These are phyloP conservation scores for Squalus acanthias DNA, from an alignment of 2,797 vertebrate genomes.

Conservation along the genomic window DNA sequence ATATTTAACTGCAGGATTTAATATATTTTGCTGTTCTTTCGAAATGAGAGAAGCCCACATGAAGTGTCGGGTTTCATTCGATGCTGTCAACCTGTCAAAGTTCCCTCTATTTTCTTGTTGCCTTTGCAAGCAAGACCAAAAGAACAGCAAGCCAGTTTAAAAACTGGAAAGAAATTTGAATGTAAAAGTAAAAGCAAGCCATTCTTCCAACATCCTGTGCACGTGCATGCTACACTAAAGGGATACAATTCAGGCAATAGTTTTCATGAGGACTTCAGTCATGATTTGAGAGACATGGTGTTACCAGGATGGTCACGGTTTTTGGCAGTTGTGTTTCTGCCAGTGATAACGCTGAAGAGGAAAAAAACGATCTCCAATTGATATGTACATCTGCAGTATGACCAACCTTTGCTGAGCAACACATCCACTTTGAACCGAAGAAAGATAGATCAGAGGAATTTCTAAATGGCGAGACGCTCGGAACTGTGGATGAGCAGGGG, in stretches of 20 bases:
- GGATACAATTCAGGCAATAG: background rate
- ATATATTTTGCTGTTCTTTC: background rate
- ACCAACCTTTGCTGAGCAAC: background rate
- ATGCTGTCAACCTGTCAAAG: background rate
- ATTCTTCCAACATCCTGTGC: background rate
- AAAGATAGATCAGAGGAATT: background rate
- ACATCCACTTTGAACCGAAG: background rate
- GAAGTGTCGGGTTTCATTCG: background rate
- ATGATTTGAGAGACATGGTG: background rate
- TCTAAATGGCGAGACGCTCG: background rate
- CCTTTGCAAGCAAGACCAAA: background rate
- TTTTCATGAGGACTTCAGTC: background rate
- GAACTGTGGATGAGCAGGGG: background rate
- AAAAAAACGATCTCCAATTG: background rate
- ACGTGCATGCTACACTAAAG: background rate
- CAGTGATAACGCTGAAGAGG: background rate
- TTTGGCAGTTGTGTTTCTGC: background rate
- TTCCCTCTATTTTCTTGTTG: background rate
- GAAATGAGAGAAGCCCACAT: background rate
- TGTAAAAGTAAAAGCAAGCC: background rate
- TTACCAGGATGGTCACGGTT: background rate
- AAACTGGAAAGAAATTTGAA: background rate
- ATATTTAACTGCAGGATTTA: background rate
- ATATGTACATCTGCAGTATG: background rate
- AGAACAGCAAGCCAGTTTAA: background rate